These are phyloP conservation scores for Enteromius treurensis DNA, from an alignment of 2,797 vertebrate genomes.

Conservation along the genomic window DNA sequence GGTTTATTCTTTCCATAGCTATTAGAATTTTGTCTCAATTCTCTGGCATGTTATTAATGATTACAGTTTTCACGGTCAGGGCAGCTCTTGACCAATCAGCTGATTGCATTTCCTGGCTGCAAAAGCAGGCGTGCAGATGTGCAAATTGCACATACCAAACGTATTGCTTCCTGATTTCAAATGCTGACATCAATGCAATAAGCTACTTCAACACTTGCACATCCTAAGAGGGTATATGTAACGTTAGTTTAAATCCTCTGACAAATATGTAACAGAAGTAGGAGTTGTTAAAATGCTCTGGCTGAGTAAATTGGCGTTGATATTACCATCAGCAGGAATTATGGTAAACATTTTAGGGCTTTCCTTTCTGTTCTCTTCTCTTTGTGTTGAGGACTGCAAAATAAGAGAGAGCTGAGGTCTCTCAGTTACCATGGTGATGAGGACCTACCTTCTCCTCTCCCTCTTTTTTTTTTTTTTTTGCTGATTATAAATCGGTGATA, in stretches of 20 bases:
- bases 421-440: conserved; percentile 79
- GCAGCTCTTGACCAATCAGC: conserved; percentile 30
- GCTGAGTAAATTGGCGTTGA: neutral
- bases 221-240: neutral
- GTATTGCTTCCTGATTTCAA: neutral
- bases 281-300: neutral
- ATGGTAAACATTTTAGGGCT: conserved; percentile 17
- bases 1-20: neutral
- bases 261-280: neutral
- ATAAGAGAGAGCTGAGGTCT: conserved; percentile 58
- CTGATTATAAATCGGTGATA: conserved; percentile 23
- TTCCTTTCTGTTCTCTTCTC: conserved; percentile 27
- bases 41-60: neutral
- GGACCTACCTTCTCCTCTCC: conserved; percentile 73
- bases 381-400: conserved; percentile 32
- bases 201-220: neutral
- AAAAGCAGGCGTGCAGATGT: neutral
- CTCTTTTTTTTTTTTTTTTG: conserved; percentile 57
- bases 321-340: conserved; percentile 8
- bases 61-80: neutral
- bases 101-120: conserved; percentile 14
- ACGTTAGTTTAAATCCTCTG: neutral
- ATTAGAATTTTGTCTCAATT: neutral
- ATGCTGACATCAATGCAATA: neutral
- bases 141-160: conserved; percentile 17